These are phyloP conservation scores for Mastomys natalensis DNA, from an alignment of 2,113 vertebrate species.

Conservation along the genomic window DNA sequence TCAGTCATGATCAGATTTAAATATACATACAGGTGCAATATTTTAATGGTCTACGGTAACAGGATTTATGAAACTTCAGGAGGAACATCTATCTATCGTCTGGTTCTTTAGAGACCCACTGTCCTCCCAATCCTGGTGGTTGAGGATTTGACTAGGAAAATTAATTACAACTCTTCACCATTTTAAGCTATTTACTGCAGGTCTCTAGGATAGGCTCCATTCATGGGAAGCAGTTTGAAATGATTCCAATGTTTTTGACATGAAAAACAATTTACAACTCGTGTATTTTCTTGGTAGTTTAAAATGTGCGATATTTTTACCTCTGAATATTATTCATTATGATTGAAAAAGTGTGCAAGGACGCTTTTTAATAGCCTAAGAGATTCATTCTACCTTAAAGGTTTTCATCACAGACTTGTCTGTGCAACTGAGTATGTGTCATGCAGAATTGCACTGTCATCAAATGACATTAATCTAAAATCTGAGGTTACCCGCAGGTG, in stretches of 20 bases:
- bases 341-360: constrained; percentile 47
- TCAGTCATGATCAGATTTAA: background rate
- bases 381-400: constrained; percentile 69
- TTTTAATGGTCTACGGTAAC: background rate
- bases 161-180: background rate
- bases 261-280: background rate
- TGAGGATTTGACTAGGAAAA: background rate
- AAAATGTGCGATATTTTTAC: constrained; percentile 51
- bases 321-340: constrained; percentile 54
- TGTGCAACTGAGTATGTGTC: constrained; percentile 70
- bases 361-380: constrained; percentile 56
- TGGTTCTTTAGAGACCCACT: background rate
- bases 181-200: background rate
- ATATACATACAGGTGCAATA: background rate
- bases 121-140: background rate
- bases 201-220: background rate
- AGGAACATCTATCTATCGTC: background rate
- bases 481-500: constrained; percentile 61
- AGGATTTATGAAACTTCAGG: background rate
- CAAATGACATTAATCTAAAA: constrained; percentile 75
- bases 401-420: constrained; percentile 72
- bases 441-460: constrained; percentile 67
- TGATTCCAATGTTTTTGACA: background rate
- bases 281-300: constrained; percentile 31
- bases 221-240: background rate